Base-by-base conservation (phyloP, 2,888 invertebrate species). In the Emmelina monodactyla region DNA sequence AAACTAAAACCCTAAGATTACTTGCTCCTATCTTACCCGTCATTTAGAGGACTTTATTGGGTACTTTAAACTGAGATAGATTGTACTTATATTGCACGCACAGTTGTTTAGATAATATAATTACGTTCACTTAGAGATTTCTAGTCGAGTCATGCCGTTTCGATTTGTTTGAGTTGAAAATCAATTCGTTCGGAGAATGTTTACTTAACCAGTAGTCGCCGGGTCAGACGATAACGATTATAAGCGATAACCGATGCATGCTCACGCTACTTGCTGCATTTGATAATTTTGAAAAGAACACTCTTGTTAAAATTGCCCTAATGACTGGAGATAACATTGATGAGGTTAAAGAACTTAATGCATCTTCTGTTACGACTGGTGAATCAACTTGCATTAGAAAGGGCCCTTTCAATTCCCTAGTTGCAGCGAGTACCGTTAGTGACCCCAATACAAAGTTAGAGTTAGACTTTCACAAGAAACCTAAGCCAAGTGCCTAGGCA, bases 311-410 rank as follows among this genome's bases (percentile, higher is more conserved):
- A 54, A 51, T 55, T 53, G 45, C 34, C 32, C 37, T 56, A 53
- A 45, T 34, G 31, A 36, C 37, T 51, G 70, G n/a, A n/a, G n/a
- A 67, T 70, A 71, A 64, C 41, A 39, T 4, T 10, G 3, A 7
- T 10, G 25, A 49, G 61, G 59, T 58, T 48, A 58, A 58, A 46
- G 55, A 58, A 60, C 61, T 51, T 38, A 41, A 43, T 47, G 43
- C 42, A 45, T 54, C 55, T 57, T 61, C 60, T 47, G 55, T 49
- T 14, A 16, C 9, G 15, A 42, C 41, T 47, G 51, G 53, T 59
- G 57, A n/a, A n/a, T n/a, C n/a, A n/a, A n/a, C n/a, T n/a, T n/a
- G n/a, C n/a, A n/a, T n/a, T n/a, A n/a, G n/a, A n/a, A n/a, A n/a
- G n/a, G n/a, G n/a, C n/a, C n/a, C n/a, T n/a, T n/a, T n/a, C 29